Evolutionary conservation across 2,797 vertebrate species (phyloP), one percentile per base, ranked within the genome.

Genomic region (Gymnoscopelus braueri): DNA sequence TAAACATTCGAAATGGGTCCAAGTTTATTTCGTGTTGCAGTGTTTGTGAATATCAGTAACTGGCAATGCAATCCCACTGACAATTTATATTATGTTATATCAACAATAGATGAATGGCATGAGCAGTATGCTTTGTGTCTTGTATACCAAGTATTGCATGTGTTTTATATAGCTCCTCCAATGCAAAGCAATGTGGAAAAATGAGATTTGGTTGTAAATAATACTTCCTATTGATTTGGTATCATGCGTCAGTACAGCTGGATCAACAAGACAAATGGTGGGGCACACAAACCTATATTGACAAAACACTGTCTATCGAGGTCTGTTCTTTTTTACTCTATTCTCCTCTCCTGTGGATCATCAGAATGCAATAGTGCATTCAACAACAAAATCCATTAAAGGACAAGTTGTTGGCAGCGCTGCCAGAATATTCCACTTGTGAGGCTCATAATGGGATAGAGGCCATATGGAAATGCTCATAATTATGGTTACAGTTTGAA

Each of bases 171-270:
- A 69, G 55, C 65, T 63, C 7, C 12, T 79, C 24, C 68, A 65
- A 51, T 69, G 70, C 15, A 77, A 83, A 82, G 51, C 53, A 71
- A 69, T 74, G 59, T 63, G 70, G 60, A 44, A 64, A 77, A 71
- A 64, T 75, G 14, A 11, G 24, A 72, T 2, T 63, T 55, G 29
- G 53, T 39, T 35, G 55, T 49, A 52, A 14, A 19, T 62, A 69
- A 67, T 63, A 72, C 60, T 61, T 63, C 14, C 52, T 10, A 69
- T 29, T 72, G 23, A 72, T 69, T 65, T 78, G 39, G 58, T 63
- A 55, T 11, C 48, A 19, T 54, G 52, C 12, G 49, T 51, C 29
- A 35, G 48, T 13, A 55, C 29, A 59, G 59, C 5, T 69, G 29
- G 60, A 67, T 70, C 24, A 69, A 69, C 23, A 54, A 61, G 59